A percentile compares a stretch with the other conserved stretches of the same genome.
These are phyloP conservation scores for Ctenopoma kingsleyae DNA, from an alignment of 2,797 vertebrate species.

Conservation along the genomic window DNA sequence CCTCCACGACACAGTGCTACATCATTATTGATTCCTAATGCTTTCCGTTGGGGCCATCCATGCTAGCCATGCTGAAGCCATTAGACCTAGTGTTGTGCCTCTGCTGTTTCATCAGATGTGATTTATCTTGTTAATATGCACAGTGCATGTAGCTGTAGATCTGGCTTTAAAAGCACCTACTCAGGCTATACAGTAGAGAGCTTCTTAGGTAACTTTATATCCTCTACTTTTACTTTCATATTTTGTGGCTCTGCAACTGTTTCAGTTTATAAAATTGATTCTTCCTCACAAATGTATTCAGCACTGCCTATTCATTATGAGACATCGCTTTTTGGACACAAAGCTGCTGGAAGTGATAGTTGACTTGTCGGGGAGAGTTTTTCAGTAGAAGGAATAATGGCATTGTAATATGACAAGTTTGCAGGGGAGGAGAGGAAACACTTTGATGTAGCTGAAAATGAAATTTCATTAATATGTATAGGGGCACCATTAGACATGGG, in stretches of 20 bases:
- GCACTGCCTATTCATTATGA: slow-evolving; percentile 62
- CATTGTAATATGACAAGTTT: slow-evolving; percentile 77
- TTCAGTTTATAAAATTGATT: slow-evolving; percentile 69
- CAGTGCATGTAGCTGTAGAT: slow-evolving; percentile 45
- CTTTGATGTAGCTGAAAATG: slow-evolving; percentile 76
- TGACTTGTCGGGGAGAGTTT: slow-evolving; percentile 71
- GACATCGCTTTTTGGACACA: slow-evolving; percentile 67
- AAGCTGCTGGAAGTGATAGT: slow-evolving; percentile 68
- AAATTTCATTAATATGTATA: slow-evolving; percentile 82
- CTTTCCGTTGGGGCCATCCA: slow-evolving; percentile 46
- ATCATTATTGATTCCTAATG: slow-evolving; percentile 78
- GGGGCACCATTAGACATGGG: slow-evolving; percentile 65
- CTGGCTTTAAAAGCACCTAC: slow-evolving; percentile 38
- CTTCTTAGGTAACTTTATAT: slow-evolving; percentile 37
- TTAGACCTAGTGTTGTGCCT: slow-evolving; percentile 52
- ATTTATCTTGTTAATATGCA: slow-evolving; percentile 76
- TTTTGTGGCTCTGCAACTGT: slow-evolving; percentile 54
- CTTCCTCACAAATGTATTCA: slow-evolving; percentile 65
- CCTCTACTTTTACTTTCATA: slow-evolving; percentile 45
- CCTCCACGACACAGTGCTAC: slow-evolving; percentile 54
- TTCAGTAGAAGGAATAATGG: slow-evolving; percentile 72
- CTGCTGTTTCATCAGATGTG: slow-evolving; percentile 65
- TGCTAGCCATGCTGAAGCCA: slow-evolving; percentile 57
- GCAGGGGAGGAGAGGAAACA: slow-evolving; percentile 67
- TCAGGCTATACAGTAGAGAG: slow-evolving; percentile 18